Evolutionary conservation across 2,888 invertebrate species (phyloP).

Genomic region (Heliconius erato): DNA sequence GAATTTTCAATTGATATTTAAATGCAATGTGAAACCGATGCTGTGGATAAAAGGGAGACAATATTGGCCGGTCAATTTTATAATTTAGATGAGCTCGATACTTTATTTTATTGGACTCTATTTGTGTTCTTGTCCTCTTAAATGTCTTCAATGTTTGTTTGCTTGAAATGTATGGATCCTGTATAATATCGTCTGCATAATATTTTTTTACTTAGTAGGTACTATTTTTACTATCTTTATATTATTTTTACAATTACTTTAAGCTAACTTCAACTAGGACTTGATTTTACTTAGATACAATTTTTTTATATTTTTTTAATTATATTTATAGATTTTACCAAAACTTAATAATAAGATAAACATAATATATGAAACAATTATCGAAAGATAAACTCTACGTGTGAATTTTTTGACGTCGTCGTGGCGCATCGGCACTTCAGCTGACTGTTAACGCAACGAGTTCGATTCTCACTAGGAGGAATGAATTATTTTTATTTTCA

Average conservation of each 20-base stretch:
- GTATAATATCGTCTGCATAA: not conserved
- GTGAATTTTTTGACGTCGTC: no score
- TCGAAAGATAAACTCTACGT: no score
- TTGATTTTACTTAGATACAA: not conserved
- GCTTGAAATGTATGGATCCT: not conserved
- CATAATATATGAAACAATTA: not conserved
- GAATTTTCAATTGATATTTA: conserved; percentile 50
- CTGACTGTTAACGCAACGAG: no score
- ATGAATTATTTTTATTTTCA: no score
- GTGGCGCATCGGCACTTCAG: no score
- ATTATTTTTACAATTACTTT: not conserved
- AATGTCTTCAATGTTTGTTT: conserved; percentile 23
- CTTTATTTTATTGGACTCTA: conserved; percentile 14
- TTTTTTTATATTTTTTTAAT: no score
- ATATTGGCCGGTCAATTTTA: conserved; percentile 33
- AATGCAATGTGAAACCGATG: conserved; percentile 39
- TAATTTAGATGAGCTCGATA: conserved; percentile 24
- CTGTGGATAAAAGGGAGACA: conserved; percentile 40
- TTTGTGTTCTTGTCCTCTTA: conserved; percentile 7
- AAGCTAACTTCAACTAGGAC: not conserved
- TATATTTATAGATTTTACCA: not conserved
- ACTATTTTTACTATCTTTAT: not conserved
- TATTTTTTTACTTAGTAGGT: not conserved
- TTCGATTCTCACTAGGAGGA: no score
- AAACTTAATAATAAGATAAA: not conserved